Percentiles rank a stretch among this genome's conserved stretches.
These are phyloP conservation scores for Hypotaenidia philippensis DNA, from an alignment of 2,797 vertebrate genomes.

Conservation along the genomic window DNA sequence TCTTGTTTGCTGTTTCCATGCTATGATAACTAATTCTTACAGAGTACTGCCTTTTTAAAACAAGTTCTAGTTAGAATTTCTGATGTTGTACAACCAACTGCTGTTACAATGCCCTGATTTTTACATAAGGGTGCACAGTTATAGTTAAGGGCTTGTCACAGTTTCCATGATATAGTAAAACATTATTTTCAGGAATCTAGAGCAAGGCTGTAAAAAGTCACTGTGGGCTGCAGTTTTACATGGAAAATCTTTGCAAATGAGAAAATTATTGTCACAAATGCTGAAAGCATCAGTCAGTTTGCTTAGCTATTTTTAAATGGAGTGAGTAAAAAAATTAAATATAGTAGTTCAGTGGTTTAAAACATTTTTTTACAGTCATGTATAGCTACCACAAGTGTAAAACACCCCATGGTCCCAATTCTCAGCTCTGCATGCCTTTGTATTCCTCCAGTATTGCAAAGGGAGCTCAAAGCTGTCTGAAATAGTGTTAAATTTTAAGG, in stretches of 20 bases:
- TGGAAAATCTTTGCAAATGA: slow-evolving; percentile 14
- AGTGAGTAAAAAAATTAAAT: slow-evolving; percentile 23
- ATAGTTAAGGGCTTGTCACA: not conserved
- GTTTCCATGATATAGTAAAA: slow-evolving; percentile 55
- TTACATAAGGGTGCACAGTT: not conserved
- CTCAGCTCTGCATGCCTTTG: not conserved
- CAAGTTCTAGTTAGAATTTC: not conserved
- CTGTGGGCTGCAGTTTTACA: slow-evolving; percentile 41
- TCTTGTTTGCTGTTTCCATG: not conserved
- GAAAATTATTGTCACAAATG: slow-evolving; percentile 61
- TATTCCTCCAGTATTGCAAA: not conserved
- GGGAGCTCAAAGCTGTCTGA: not conserved
- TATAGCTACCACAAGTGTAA: not conserved
- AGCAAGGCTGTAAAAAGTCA: slow-evolving; percentile 47
- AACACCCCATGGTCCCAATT: not conserved
- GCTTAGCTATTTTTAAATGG: slow-evolving; percentile 46
- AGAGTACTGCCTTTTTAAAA: not conserved
- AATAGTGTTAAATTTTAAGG: not conserved
- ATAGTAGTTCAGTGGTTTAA: not conserved
- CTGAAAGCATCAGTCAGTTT: slow-evolving; percentile 29
- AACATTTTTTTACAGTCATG: not conserved
- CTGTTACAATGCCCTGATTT: not conserved
- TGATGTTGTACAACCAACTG: not conserved
- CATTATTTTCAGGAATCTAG: slow-evolving; percentile 40
- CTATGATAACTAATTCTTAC: not conserved